Evolutionary conservation across 2,113 vertebrate genomes (phyloP), one percentile per base, ranked within the genome.

Genomic region (Globicephala melas): DNA sequence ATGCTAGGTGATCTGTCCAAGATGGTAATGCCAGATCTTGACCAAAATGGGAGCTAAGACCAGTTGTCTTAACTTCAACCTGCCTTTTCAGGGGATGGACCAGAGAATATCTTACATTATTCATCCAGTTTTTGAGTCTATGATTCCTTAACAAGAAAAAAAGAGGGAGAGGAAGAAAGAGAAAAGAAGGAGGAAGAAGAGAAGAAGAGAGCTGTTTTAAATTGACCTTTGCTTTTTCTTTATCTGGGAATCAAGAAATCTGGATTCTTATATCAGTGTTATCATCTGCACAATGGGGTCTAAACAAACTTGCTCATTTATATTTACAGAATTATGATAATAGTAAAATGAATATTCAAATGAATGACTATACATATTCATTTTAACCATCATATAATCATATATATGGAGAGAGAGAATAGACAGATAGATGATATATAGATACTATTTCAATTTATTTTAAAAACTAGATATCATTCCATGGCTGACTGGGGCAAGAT

Each of bases 231-330:
- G 74, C 33, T 5, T 94, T 70, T 26, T 90, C 38, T 88, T 92
- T 67, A 94, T 47, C 65, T 58, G 68, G 31, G 71, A 96, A 92
- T 47, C 31, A 77, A 33, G 26, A 93, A 36, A n/a, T 36, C 55
- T 87, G 12, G 28, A 88, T 76, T 91, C 13, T 11, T 55, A 2
- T 9, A 25, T 38, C 38, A 23, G 20, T 83, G 80, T 73, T 67
- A 70, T 63, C 58, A 81, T 73, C 11, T n/a, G 53, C 5, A 92
- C 18, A 58, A 60, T 80, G 58, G 41, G 31, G 6, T 63, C 31
- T 55, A 67, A 92, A 62, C 44, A 71, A 79, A 81, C 14, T 31
- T 74, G 15, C 15, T 89, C 36, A 50, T 55, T 68, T 77, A 26
- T 50, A 84, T 28, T 21, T 68, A 58, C 38, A 60, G 38, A 76